Evolutionary conservation across 2,797 vertebrate genomes (phyloP), one percentile per base, ranked within the genome.

Genomic region (Acipenser ruthenus): DNA sequence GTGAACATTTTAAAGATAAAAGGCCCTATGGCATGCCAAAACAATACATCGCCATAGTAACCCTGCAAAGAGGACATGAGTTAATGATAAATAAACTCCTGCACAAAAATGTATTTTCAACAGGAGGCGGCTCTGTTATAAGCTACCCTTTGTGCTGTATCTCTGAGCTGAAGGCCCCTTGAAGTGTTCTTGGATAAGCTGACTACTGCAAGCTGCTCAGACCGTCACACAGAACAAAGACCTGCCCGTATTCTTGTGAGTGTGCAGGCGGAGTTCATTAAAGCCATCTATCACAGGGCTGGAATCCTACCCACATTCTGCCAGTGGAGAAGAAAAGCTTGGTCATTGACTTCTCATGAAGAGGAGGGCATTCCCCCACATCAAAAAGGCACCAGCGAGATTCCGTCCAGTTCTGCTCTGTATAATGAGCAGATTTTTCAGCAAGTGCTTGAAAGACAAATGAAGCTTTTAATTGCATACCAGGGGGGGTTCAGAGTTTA

Each of bases 391-490:
- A 72, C 67, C 74, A 67, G 69, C 0, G 74, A 66, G 69, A 73
- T 18, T 18, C 68, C 74, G 55, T 15, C 56, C 60, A 67, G 74
- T 60, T 18, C 15, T 18, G 15, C 15, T 77, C 82, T 77, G 73
- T 65, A 70, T 78, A 86, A 85, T 75, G 76, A 75, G 75, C 74
- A 84, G 76, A 83, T 82, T 82, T 37, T 81, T 76, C 50, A 0
- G 67, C 0, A 0, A 76, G 70, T 58, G 62, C 62, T 71, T 70
- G 8, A 67, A 84, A 87, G 82, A 86, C 69, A 83, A 85, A 86
- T 85, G 79, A 74, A 67, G 73, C 80, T 86, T 86, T 87, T 82
- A 89, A 84, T 82, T 81, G 50, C 75, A 70, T 74, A 67, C 67
- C 70, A 70, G 15, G 66, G 23, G 63, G 66, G 23, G 63, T 69